A percentile compares a stretch with the other conserved stretches of the same genome.
These are phyloP conservation scores for Acropora yongei DNA, from an alignment of 64 coral and sea anemone species.

Conservation along the genomic window DNA sequence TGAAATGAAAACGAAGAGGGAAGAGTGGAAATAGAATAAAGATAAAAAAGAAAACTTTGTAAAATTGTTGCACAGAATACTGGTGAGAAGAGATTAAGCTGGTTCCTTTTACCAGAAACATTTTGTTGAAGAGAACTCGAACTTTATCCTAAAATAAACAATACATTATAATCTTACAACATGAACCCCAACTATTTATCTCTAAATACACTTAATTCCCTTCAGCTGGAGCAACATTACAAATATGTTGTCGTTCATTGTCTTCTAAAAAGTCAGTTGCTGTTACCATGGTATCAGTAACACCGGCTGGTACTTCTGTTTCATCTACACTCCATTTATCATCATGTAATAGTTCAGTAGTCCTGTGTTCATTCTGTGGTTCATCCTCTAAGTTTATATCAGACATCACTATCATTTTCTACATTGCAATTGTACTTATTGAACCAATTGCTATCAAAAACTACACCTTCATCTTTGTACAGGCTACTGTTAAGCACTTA, in stretches of 20 bases:
- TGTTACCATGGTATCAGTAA: neutral
- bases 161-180: no score
- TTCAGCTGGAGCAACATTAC: neutral
- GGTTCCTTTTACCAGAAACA: no score
- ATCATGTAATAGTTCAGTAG: no score
- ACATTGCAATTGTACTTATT: neutral
- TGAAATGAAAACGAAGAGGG: no score
- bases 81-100: no score
- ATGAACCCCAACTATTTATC: neutral
- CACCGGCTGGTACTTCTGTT: neutral
- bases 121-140: no score
- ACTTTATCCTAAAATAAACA: no score
- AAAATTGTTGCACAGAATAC: no score
- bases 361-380: neutral
- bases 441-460: neutral
- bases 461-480: slow-evolving; percentile 19
- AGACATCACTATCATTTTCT: neutral
- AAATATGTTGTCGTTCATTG: neutral
- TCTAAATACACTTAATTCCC: neutral
- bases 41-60: no score
- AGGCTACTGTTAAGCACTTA: slow-evolving; percentile 12
- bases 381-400: neutral
- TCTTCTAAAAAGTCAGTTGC: neutral
- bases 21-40: no score
- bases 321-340: neutral